These are phyloP conservation scores for Eupithecia vulgata DNA, from an alignment of 2,888 invertebrate genomes.

Conservation along the genomic window DNA sequence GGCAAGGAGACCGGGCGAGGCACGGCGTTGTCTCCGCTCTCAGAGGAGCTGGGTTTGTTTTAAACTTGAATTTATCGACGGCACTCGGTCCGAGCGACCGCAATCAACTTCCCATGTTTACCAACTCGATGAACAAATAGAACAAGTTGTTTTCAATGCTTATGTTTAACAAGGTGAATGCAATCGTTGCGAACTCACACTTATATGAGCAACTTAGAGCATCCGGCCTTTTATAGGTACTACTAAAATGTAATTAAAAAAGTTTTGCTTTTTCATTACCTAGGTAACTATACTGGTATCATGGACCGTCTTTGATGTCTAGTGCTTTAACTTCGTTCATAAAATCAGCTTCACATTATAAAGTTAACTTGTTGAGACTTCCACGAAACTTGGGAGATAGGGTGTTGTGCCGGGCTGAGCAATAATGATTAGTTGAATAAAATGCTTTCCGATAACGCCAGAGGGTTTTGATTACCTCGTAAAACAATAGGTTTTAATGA, in stretches of 20 bases:
- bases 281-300: constrained; percentile 32
- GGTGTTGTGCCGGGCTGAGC: constrained; percentile 25
- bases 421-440: constrained; percentile 34
- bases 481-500: constrained; percentile 6
- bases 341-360: constrained; percentile 53
- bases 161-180: constrained; percentile 25
- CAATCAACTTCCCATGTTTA: constrained; percentile 52
- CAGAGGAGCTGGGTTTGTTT: constrained; percentile 54
- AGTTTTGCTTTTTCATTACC: constrained; percentile 33
- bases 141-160: constrained; percentile 34
- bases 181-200: constrained; percentile 17
- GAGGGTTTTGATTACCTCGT: background rate
- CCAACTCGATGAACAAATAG: constrained; percentile 36
- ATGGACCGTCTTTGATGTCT: constrained; percentile 48
- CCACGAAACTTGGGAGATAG: constrained; percentile 26
- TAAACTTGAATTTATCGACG: constrained; percentile 61
- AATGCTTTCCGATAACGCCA: constrained; percentile 14
- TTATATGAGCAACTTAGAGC: constrained; percentile 15
- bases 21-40: constrained; percentile 49
- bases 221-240: constrained; percentile 15
- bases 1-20: constrained; percentile 30
- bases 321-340: constrained; percentile 51
- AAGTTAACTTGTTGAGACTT: constrained; percentile 42
- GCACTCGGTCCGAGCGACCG: constrained; percentile 44
- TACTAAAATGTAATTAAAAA: constrained; percentile 28